Evolutionary conservation across 1,140 invertebrate genomes (phyloP), one percentile per base, ranked within the genome.

Genomic region (Aphaenogaster rudis): DNA sequence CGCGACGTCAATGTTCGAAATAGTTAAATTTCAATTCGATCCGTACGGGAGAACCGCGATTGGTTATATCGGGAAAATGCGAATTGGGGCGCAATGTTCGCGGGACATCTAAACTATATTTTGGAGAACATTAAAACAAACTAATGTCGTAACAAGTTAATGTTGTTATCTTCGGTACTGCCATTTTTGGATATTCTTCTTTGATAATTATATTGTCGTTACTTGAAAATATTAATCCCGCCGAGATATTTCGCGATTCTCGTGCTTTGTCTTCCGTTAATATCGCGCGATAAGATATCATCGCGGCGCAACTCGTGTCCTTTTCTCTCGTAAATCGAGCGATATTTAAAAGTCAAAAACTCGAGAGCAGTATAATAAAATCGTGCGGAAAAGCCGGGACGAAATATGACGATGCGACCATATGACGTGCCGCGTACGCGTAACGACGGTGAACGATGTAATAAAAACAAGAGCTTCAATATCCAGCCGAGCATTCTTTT

Each of bases 391-490:
- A 36, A 54, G 36, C 33, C 59, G 8, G 28, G 28, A 15, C 39
- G 63, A 42, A 15, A 86, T 79, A 86, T 33, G 59, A 54, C 39
- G 64, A 80, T 69, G 45, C 9, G 76, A 81, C 61, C 74, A 64
- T 78, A 79, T 86, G 74, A 69, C 64, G 52, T 80, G 33, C 61
- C 76, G 13, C 52, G 28, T 69, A 69, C 42, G 33, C 15, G 39
- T 86, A 69, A 86, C 76, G 67, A 76, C 33, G 54, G 69, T 0
- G 81, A 71, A 85, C 59, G 85, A 50, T 59, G 63, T 61, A 86
- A 86, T 86, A 86, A 86, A 86, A 86, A 86, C 64, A 57, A 42
- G 77, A 69, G 45, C 52, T 69, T 48, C 85, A 48, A 69, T 80
- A 69, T 86, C 64, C 59, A 28, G 36, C 21, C 28, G 28, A n/a